Conservation (phyloP, 2,797 vertebrate genomes). For the Rallus crepitans region DNA sequence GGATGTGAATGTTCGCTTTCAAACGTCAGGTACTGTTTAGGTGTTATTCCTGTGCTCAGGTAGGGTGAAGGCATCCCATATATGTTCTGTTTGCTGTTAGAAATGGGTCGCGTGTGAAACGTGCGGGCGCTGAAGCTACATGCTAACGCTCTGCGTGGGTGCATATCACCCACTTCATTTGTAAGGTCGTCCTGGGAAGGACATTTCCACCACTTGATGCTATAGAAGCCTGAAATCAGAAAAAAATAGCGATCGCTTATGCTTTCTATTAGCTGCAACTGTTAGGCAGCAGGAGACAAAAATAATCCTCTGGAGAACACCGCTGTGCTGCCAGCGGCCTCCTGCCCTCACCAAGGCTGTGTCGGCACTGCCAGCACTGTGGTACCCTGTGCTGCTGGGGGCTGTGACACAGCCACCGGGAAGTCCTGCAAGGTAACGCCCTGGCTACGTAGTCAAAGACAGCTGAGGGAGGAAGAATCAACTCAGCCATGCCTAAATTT, state of each 20-base stretch:
- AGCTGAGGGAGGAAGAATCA: background rate
- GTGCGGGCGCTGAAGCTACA: background rate
- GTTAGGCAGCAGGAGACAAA: background rate
- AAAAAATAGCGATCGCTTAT: background rate
- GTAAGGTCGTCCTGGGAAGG: background rate
- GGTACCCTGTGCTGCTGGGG: background rate
- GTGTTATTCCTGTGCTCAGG: background rate
- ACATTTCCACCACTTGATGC: background rate
- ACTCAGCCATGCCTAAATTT: background rate
- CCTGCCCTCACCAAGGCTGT: background rate
- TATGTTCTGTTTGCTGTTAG: background rate
- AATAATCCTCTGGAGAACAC: background rate
- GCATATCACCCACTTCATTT: background rate
- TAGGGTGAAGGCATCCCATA: background rate
- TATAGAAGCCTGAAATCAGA: background rate
- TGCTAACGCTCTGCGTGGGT: background rate
- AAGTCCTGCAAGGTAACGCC: background rate
- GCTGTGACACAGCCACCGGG: background rate
- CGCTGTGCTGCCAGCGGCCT: background rate
- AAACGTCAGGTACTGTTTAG: background rate
- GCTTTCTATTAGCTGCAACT: background rate
- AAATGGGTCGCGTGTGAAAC: background rate
- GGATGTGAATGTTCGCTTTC: background rate
- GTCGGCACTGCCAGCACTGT: background rate
- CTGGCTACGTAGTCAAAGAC: background rate